Base-by-base conservation (phyloP, 2,888 invertebrate species). In the Pharmacophagus antenor region DNA sequence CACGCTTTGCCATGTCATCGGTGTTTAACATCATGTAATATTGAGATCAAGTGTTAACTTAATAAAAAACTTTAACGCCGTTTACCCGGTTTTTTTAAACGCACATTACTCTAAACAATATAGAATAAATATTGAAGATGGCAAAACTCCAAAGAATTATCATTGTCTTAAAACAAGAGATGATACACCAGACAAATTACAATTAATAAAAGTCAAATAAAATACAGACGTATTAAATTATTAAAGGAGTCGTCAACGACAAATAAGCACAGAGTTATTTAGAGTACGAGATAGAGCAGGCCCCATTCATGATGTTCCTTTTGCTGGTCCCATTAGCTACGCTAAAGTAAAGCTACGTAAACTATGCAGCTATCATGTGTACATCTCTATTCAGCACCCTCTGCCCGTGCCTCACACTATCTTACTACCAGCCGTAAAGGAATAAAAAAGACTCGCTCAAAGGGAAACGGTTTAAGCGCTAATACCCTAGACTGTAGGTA, bases 311-410 rank as follows among this genome's bases (percentile, higher is more conserved):
- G 67, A 68, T 71, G 67, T 71, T 72, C 71, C 76, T 76, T 73
- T 73, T 72, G 72, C 76, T 74, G 76, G 77, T 80, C 77, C 84
- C 87, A 88, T 88, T 88, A 88, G 85, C 86, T 84, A 82, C 72
- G 81, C 84, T 78, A 82, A 77, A 85, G 87, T 85, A 84, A 82
- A 82, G 71, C 76, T 76, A 69, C 62, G 71, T 85, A 72, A 83
- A 88, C 80, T 87, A 85, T 88, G 84, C 83, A 82, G 71, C 79
- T 88, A 87, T 88, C 87, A 68, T 86, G 87, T 88, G 79, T 86
- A 77, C 87, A 88, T 88, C 88, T 88, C 87, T 73, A 82, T 87
- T 85, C 85, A 85, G 66, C 73, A 71, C 67, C 69, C 65, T 71
- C 79, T 77, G 82, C 66, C 82, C 84, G 79, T 69, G 71, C 73